Conservation (phyloP, 2,888 invertebrate genomes). For the Trichopoda pennipes region DNA sequence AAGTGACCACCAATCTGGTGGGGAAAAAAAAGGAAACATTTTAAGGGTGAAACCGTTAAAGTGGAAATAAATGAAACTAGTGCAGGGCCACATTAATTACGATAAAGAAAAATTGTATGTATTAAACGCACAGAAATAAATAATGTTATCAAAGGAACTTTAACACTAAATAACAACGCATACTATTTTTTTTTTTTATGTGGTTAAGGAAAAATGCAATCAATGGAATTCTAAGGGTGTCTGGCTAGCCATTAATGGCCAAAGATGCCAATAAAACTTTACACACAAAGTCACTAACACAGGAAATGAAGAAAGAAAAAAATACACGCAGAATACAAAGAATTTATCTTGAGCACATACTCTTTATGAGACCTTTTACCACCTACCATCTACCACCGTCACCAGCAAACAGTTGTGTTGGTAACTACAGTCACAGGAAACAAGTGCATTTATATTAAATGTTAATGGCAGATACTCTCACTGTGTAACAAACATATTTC, state of each 20-base stretch:
- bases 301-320: constrained; percentile 51
- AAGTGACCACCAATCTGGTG: constrained; percentile 18
- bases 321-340: constrained; percentile 38
- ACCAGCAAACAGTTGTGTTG: constrained; percentile 4
- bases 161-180: constrained; percentile 64
- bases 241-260: constrained; percentile 39
- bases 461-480: constrained; percentile 42
- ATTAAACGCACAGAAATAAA: constrained; percentile 63
- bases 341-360: constrained; percentile 46
- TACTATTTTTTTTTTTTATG: constrained; percentile 11
- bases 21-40: constrained; percentile 4
- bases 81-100: constrained; percentile 68
- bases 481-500: constrained; percentile 49
- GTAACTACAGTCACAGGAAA: constrained; percentile 26
- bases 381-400: constrained; percentile 5
- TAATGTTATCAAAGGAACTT: constrained; percentile 64
- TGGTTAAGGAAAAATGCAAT: constrained; percentile 38
- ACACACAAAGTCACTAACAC: constrained; percentile 12
- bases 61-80: constrained; percentile 54
- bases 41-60: constrained; percentile 31
- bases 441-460: constrained; percentile 63
- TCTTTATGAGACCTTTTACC: neutral
- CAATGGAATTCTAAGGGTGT: constrained; percentile 55
- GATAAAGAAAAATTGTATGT: constrained; percentile 65
- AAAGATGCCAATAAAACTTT: constrained; percentile 36